Conservation (phyloP, 2,888 invertebrate genomes). For the Drosophila bunnanda region DNA sequence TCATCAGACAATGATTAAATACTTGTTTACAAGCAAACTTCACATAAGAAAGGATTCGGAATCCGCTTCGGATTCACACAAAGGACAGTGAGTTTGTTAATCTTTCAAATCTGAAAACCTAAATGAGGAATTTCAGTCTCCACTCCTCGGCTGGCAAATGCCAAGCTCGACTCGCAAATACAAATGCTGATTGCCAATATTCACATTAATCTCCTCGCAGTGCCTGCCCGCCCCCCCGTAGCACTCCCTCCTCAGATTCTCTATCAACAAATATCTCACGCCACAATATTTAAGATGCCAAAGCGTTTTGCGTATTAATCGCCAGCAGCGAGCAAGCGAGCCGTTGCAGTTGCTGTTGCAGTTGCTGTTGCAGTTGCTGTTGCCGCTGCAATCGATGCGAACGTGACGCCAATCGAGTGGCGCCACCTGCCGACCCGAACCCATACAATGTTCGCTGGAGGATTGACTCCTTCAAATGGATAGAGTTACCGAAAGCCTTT, state of each 20-base stretch:
- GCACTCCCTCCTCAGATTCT: conserved; percentile 15
- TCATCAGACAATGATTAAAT: conserved; percentile 14
- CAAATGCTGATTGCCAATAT: conserved; percentile 76
- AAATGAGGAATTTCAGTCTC: conserved; percentile 25
- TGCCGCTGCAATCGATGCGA: conserved; percentile 38
- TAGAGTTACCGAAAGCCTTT: conserved; percentile 24
- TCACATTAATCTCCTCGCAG: conserved; percentile 67
- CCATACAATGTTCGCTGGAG: conserved; percentile 7
- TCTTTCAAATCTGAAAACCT: conserved; percentile 13
- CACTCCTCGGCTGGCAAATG: conserved; percentile 59
- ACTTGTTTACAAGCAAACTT: conserved; percentile 11
- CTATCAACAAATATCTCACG: conserved; percentile 70
- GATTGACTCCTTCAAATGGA: conserved; percentile 7
- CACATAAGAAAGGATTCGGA: conserved; percentile 19
- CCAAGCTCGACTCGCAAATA: conserved; percentile 66
- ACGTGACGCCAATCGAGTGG: conserved; percentile 73
- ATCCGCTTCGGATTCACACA: background rate
- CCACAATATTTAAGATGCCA: conserved; percentile 80
- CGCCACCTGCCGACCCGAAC: conserved; percentile 61
- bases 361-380: background rate
- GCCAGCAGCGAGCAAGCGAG: conserved; percentile 42
- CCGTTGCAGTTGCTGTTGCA: background rate
- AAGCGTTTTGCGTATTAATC: conserved; percentile 81
- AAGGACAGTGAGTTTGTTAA: conserved; percentile 17
- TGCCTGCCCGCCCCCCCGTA: background rate